Evolutionary conservation across 2,888 invertebrate species (phyloP), one percentile per base, ranked within the genome.

Genomic region (Nymphalis c-album): DNA sequence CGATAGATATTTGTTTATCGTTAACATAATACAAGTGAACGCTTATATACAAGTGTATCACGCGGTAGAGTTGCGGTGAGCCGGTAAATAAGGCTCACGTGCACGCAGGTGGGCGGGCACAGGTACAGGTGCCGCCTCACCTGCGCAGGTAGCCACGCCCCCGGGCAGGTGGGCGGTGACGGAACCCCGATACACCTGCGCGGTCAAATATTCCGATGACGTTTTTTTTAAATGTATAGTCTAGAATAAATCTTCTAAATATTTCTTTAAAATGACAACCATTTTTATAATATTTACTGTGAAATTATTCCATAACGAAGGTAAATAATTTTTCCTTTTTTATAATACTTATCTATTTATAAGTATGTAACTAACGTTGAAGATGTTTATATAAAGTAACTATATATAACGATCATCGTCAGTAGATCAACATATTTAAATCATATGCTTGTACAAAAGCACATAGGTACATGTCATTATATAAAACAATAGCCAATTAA

Each of bases 61-160:
- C 13, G 40, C 40, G 40, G 13, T 40, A 55, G 55, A 17, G 8
- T 55, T 17, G 31, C 31, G 55, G 53, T 53, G 22, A 55, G 40
- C 40, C 40, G 13, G 55, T 35, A 55, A 26, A 35, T 55, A 26
- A 55, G 55, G 31, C 31, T 55, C 55, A 31, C 55, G 63, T 50
- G 40, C 16, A 53, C 47, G 60, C 45, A 62, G 67, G 77, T 76
- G 75, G 76, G 75, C 75, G 60, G 65, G 61, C 46, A 59, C 76
- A 74, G 75, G 68, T 75, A 68, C 76, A 76, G 79, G 77, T 51
- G 72, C 76, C 70, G 69, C 60, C 63, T 63, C 64, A 71, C 70
- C 70, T 70, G 70, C 64, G 55, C 77, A 75, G 78, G 80, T 78
- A 70, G 80, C 78, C 78, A 72, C 82, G 82, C 83, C 80, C 80